Conservation (phyloP, 1,140 invertebrate species). For the Drosophila tsacasi region DNA sequence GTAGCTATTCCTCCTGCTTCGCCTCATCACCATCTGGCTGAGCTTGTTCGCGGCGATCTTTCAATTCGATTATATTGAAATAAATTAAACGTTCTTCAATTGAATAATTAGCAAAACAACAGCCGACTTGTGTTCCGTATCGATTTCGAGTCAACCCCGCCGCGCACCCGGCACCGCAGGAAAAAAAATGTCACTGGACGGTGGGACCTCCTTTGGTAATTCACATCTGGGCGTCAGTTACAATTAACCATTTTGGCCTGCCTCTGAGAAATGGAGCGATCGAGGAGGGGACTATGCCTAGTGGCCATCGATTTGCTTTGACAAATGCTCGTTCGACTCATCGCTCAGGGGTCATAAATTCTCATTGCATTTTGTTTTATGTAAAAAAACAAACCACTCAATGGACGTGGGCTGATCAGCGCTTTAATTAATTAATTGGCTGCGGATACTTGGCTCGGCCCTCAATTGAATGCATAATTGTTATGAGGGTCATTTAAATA, state of each 20-base stretch:
- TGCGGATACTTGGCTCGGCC: conserved; percentile 49
- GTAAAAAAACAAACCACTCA: conserved; percentile 51
- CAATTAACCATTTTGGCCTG: conserved; percentile 60
- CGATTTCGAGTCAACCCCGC: conserved; percentile 49
- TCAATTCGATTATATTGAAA: conserved; percentile 84
- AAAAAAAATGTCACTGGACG: conserved; percentile 13
- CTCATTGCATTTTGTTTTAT: conserved; percentile 77
- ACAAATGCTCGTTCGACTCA: conserved; percentile 57
- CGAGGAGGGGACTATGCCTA: conserved; percentile 8
- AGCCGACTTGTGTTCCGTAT: conserved; percentile 43
- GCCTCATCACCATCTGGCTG: conserved; percentile 21
- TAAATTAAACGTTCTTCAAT: conserved; percentile 84
- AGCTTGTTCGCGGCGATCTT: conserved; percentile 54
- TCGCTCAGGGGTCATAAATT: conserved; percentile 64
- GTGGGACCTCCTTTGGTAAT: conserved; percentile 27
- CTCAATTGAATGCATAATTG: conserved; percentile 76
- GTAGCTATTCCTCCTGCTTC: conserved; percentile 4
- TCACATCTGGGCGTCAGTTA: conserved; percentile 74
- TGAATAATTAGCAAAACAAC: conserved; percentile 78
- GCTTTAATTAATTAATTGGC: conserved; percentile 80
- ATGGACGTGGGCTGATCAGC: conserved; percentile 53
- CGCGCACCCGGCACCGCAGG: background rate
- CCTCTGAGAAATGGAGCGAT: conserved; percentile 62
- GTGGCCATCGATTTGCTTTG: conserved; percentile 70
- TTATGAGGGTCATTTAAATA: conserved; percentile 81